phyloP scores from a whole-genome alignment of 2,888 invertebrate species.

The Nesidiocoris tenuis region DNA sequence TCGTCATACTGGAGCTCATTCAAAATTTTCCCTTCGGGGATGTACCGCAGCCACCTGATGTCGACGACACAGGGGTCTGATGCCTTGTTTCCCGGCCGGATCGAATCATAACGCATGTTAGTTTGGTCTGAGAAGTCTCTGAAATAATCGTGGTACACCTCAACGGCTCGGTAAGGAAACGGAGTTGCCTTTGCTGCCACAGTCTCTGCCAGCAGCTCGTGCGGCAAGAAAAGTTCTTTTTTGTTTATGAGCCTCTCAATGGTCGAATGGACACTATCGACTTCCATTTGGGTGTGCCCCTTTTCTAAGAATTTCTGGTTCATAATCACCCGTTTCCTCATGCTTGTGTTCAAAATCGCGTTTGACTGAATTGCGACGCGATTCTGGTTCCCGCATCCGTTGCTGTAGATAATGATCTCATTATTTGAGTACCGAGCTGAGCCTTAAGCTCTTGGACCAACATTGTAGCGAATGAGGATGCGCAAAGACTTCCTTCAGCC shows the following conservation, averaged over 20 bases:
- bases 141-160: conserved; percentile 16
- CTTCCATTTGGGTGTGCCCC: conserved; percentile 32
- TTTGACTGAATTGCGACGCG: conserved; percentile 12
- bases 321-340: background rate
- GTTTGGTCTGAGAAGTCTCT: background rate
- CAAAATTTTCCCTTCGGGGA: conserved; percentile 30
- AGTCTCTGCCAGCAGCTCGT: conserved; percentile 33
- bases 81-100: conserved; percentile 30
- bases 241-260: background rate
- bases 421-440: background rate
- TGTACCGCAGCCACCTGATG: conserved; percentile 14
- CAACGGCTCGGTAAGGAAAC: conserved; percentile 25
- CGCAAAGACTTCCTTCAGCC: conserved; percentile 1
- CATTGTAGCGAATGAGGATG: conserved; percentile 5
- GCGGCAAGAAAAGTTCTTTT: conserved; percentile 21
- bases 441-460: background rate
- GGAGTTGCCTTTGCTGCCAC: conserved; percentile 24
- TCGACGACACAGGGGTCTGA: conserved; percentile 19
- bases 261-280: conserved; percentile 9
- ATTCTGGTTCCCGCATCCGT: conserved; percentile 30
- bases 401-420: conserved; percentile 5
- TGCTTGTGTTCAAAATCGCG: background rate
- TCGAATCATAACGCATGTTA: conserved; percentile 20
- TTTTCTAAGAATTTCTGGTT: no score
- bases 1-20: conserved; percentile 43